These are phyloP conservation scores for Rhabdophis nuchalis DNA, from an alignment of 2,797 vertebrate genomes.

Conservation along the genomic window DNA sequence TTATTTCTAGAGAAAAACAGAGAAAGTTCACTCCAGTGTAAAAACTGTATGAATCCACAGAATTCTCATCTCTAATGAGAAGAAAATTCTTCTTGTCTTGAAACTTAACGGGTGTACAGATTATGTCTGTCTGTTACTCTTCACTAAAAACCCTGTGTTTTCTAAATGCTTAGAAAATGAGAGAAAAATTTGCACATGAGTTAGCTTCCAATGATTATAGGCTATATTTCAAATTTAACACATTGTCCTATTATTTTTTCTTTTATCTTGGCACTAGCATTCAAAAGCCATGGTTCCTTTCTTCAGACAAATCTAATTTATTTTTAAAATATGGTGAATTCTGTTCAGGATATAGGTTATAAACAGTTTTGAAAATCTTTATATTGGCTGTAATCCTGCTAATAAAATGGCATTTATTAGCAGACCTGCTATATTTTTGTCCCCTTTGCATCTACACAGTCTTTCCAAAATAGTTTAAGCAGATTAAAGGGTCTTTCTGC, in stretches of 20 bases:
- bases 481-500: neutral
- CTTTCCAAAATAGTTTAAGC: neutral
- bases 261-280: neutral
- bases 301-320: neutral
- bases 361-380: neutral
- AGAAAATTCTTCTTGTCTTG: neutral
- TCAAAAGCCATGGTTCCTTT: neutral
- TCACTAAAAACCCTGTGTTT: neutral
- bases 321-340: neutral
- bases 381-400: neutral
- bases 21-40: neutral
- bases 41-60: neutral
- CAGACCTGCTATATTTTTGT: neutral
- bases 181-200: neutral
- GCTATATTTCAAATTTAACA: too few relatives aligned
- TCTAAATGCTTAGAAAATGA: neutral
- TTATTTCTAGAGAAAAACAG: neutral
- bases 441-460: neutral
- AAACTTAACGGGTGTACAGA: neutral
- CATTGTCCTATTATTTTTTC: neutral
- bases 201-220: neutral
- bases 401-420: neutral
- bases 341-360: neutral
- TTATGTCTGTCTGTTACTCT: neutral
- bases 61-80: neutral